Evolutionary conservation across 2,888 invertebrate species (phyloP), one percentile per base, ranked within the genome.

Genomic region (Hirudinaria manillensis): DNA sequence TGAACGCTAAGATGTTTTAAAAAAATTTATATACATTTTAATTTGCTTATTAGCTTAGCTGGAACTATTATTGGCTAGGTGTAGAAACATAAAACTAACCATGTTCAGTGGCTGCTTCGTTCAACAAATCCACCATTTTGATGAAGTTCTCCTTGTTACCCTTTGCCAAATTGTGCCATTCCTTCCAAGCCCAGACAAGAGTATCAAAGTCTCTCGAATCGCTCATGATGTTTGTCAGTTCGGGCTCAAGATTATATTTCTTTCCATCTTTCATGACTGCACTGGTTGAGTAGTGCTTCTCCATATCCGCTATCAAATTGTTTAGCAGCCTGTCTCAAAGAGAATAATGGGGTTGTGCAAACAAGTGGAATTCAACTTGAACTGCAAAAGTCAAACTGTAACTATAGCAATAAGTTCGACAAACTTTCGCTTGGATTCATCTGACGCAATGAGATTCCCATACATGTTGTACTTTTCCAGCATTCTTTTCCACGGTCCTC

Each of bases 111-210:
- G 93, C 90, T 0, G 92, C 93, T 82, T 91, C 89, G 83, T 94
- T 94, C 0, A 90, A 90, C 53, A 93, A 83, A 79, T 91, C 89
- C 0, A 92, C 89, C 80, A 92, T 93, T 87, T 91, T 88, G 87
- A 90, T 91, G 94, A 77, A 90, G 88, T 76, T 19, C 1, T 90
- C 27, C 70, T 74, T 77, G 74, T 81, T 77, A n/a, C 75, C 66
- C 29, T 67, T 72, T 29, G 80, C 80, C 3, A 70, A 79, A 72
- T 81, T 74, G 24, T 80, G 71, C 80, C 79, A 81, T 10, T 67
- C 77, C 21, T 38, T 45, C 81, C 81, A 81, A 16, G 79, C 79
- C 77, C 77, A 77, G 56, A 72, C 45, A 55, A 81, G 73, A 45
- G 78, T 75, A 21, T 78, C 74, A 38, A 77, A 77, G 76, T 80